phyloP scores from a whole-genome alignment of 1,140 invertebrate species.

The Planococcus citri region DNA sequence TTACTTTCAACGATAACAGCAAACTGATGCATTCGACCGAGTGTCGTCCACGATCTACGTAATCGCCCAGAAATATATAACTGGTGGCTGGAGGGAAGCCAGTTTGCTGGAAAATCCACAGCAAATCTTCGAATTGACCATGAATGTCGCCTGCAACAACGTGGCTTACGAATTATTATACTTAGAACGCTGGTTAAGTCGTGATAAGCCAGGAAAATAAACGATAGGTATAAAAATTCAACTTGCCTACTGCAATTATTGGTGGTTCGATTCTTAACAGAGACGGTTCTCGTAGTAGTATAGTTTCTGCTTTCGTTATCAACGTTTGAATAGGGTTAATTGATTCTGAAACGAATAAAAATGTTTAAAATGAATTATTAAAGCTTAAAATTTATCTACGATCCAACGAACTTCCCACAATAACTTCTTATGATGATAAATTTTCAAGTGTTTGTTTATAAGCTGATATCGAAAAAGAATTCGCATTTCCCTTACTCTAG shows the following conservation, averaged over 20 bases:
- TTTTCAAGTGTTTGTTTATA: too few species aligned
- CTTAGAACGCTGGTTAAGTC: too few species aligned
- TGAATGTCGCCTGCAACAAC: slow-evolving; percentile 43
- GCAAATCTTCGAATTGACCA: slow-evolving; percentile 44
- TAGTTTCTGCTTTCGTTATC: background rate
- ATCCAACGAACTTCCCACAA: too few species aligned
- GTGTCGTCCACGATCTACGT: slow-evolving; percentile 39
- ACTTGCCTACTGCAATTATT: background rate
- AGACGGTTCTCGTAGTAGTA: background rate
- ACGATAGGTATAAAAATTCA: too few species aligned
- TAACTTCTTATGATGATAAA: too few species aligned
- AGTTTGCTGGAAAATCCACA: slow-evolving; percentile 38
- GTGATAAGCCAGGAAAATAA: too few species aligned
- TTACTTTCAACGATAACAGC: slow-evolving; percentile 52
- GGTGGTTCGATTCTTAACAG: background rate
- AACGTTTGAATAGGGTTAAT: background rate
- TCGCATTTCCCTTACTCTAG: too few species aligned
- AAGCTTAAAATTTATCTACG: background rate
- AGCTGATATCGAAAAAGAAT: too few species aligned
- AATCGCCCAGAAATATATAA: slow-evolving; percentile 39
- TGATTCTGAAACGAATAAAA: background rate
- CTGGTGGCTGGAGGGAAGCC: slow-evolving; percentile 38
- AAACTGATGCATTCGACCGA: slow-evolving; percentile 41
- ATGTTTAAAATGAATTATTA: background rate
- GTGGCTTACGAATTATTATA: background rate